A percentile compares a stretch with the other conserved stretches of the same genome.
phyloP scores from a whole-genome alignment of 2,113 vertebrate genomes.

The Cyprinodon variegatus region DNA sequence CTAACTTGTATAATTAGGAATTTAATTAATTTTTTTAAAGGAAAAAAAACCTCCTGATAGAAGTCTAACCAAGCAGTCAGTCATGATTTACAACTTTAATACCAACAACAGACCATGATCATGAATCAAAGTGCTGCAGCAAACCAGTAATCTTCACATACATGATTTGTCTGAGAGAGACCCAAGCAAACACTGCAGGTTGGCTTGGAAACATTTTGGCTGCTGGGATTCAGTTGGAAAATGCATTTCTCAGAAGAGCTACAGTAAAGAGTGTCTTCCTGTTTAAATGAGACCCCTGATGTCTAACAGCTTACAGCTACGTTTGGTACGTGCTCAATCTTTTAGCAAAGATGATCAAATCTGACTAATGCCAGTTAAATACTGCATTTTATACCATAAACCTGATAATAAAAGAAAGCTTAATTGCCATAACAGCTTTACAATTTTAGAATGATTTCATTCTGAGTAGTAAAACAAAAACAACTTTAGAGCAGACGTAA shows the following conservation, averaged over 20 bases:
- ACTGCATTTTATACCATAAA: too few species aligned
- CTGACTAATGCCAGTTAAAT: too few species aligned
- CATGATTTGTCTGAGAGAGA: not conserved
- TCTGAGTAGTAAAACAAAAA: not conserved
- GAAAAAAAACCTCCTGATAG: not conserved
- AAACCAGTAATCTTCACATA: not conserved
- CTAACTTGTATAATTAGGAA: not conserved
- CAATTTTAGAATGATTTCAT: not conserved
- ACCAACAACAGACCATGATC: not conserved
- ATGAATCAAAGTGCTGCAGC: not conserved
- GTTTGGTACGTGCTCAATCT: not conserved
- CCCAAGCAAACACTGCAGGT: not conserved
- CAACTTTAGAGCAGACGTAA: not conserved
- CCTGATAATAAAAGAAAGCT: not conserved
- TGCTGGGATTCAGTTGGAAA: conserved; percentile 36
- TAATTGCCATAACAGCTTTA: not conserved
- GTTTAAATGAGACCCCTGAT: too few species aligned
- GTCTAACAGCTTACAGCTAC: not conserved
- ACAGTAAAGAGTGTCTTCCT: conserved; percentile 7
- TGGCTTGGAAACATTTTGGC: conserved; percentile 33
- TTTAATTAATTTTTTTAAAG: not conserved
- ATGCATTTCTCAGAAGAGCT: conserved; percentile 29
- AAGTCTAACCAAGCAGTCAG: not conserved
- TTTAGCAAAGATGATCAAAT: not conserved
- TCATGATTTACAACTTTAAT: not conserved